A percentile compares a stretch with the other conserved stretches of the same genome.
These are phyloP conservation scores for Holocentrus rufus DNA, from an alignment of 2,797 vertebrate genomes.

Conservation along the genomic window DNA sequence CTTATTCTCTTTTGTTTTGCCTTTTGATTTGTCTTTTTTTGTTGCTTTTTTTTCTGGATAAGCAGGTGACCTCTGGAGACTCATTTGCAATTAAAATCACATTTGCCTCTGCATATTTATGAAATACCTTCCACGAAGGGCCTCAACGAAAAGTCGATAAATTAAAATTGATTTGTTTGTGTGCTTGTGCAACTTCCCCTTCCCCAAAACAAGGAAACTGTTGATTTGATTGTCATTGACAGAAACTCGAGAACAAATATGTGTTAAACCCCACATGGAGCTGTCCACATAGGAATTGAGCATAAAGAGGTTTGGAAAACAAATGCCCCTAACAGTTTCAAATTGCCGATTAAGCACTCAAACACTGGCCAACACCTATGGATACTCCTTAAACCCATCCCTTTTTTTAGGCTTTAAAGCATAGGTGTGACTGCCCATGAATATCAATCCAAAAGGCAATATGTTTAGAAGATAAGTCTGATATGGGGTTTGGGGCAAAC, in stretches of 20 bases:
- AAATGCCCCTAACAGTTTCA: conserved; percentile 22
- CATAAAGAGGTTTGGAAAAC: conserved; percentile 29
- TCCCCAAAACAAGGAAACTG: conserved; percentile 31
- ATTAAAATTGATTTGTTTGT: conserved; percentile 52
- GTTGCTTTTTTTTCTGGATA: conserved; percentile 4
- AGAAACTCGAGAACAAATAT: conserved; percentile 34
- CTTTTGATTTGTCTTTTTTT: not conserved
- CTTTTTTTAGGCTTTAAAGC: conserved; percentile 54
- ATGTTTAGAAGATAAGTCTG: conserved; percentile 42
- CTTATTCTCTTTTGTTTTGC: conserved; percentile 3
- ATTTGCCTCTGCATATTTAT: conserved; percentile 39
- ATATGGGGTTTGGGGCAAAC: conserved; percentile 21
- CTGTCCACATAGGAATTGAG: not conserved
- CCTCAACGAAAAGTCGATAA: conserved; percentile 29
- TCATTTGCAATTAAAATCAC: conserved; percentile 40
- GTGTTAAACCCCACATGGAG: conserved; percentile 24
- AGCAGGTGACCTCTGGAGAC: conserved; percentile 13
- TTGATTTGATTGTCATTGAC: conserved; percentile 71
- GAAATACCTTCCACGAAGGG: conserved; percentile 33
- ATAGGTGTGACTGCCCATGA: conserved; percentile 35
- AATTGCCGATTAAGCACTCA: conserved; percentile 21
- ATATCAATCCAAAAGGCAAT: conserved; percentile 57
- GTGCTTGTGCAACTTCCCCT: conserved; percentile 44
- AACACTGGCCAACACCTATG: conserved; percentile 28
- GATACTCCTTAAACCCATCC: conserved; percentile 26